Percentiles rank a stretch among this genome's conserved stretches.
These are phyloP conservation scores for Cheilosia urbana DNA, from an alignment of 2,888 invertebrate species.

Conservation along the genomic window DNA sequence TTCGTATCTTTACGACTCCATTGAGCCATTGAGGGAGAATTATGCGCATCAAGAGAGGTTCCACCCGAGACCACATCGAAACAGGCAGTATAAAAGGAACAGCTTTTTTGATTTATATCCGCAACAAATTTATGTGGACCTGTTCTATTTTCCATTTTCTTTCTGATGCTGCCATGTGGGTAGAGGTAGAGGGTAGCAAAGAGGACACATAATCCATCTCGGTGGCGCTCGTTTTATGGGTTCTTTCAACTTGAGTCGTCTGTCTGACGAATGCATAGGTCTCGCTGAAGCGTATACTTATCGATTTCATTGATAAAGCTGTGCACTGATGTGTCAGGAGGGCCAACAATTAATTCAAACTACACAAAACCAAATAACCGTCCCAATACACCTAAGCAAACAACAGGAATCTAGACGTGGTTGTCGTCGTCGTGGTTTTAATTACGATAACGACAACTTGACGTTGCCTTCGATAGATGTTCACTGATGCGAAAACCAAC, in stretches of 20 bases:
- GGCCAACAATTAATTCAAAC: slow-evolving; percentile 30
- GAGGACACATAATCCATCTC: slow-evolving; percentile 24
- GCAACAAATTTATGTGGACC: slow-evolving; percentile 55
- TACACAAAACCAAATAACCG: slow-evolving; percentile 22
- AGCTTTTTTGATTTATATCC: slow-evolving; percentile 50
- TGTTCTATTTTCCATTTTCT: slow-evolving; percentile 27
- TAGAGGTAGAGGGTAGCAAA: background rate
- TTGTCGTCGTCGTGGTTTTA: slow-evolving; percentile 18
- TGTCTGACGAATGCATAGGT: background rate
- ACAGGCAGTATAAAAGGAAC: background rate
- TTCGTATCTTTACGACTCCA: slow-evolving; percentile 61
- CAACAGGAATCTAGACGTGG: slow-evolving; percentile 5
- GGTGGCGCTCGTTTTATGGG: slow-evolving; percentile 46
- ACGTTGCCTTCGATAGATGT: background rate
- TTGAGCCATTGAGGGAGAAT: slow-evolving; percentile 55
- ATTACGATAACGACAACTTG: slow-evolving; percentile 29
- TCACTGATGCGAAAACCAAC: slow-evolving; percentile 15
- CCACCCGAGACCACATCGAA: slow-evolving; percentile 21
- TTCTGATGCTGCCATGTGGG: background rate
- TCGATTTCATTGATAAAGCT: slow-evolving; percentile 27
- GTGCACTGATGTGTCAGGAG: slow-evolving; percentile 3
- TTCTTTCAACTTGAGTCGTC: slow-evolving; percentile 59
- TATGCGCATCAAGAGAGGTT: slow-evolving; percentile 41
- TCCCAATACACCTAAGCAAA: slow-evolving; percentile 1
- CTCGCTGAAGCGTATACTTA: background rate